Evolutionary conservation across 2,113 vertebrate genomes (phyloP), one percentile per base, ranked within the genome.

Genomic region (Centropristis striata): DNA sequence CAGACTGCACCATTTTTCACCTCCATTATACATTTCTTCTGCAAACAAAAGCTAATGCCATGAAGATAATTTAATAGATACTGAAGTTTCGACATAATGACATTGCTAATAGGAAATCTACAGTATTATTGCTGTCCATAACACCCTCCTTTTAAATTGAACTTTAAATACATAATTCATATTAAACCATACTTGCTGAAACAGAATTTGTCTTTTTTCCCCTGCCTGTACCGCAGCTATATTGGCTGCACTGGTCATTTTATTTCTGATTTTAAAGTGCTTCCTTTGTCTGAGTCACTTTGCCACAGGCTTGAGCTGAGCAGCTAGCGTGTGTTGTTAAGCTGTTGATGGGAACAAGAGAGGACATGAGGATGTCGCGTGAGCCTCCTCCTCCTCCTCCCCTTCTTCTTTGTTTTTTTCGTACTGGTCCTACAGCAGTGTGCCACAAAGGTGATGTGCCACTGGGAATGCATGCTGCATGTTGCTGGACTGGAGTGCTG

Each of bases 261-360:
- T 15, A 13, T 77, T 66, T 63, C 42, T 14, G 2, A 49, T 68
- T 8, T 66, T 13, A 41, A 79, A 55, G 61, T 54, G 59, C 57
- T 57, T 53, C 27, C 18, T 64, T 58, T 50, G 57, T 88, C 58
- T 75, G 79, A 81, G 77, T 88, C 73, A 70, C 83, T 80, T 90
- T 81, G 81, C 78, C 80, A 63, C 65, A 66, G 80, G 80, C 78
- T 59, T 14, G 36, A 73, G 71, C 51, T 3, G 75, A 80, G 78
- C 77, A 79, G 81, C 77, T 57, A 20, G 77, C 58, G 28, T 80
- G 68, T 83, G 83, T 76, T 68, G 68, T 78, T 36, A 7, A 78
- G 71, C 74, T 59, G 81, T 78, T 90, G 90, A 90, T 36, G 78
- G 71, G 71, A 93, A 92, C 69, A 1, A 32, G 81, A 92, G 36